A percentile compares a stretch with the other conserved stretches of the same genome.
Conservation (phyloP, 30 jellyfish, hydroid and myxozoan genomes). For the Calvadosia cruxmelitensis region DNA sequence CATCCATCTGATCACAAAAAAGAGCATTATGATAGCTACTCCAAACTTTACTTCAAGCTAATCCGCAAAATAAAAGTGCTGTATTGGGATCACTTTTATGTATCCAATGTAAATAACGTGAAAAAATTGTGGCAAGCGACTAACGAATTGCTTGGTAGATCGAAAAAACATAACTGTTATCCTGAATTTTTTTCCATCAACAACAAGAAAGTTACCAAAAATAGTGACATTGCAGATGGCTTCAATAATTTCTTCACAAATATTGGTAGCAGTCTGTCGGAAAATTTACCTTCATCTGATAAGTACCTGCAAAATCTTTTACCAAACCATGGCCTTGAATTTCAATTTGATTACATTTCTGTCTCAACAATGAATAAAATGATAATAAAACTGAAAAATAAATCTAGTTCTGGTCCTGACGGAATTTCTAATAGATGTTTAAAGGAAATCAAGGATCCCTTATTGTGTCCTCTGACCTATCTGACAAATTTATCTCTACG, state of each 20-base stretch:
- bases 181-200: neutral
- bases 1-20: too few relatives aligned
- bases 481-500: conserved; percentile 15
- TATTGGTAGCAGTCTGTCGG: too few relatives aligned
- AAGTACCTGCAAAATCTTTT: neutral
- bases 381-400: too few relatives aligned
- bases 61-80: neutral
- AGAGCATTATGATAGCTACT: neutral
- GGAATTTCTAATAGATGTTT: conserved; percentile 4
- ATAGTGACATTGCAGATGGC: too few relatives aligned
- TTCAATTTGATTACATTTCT: neutral
- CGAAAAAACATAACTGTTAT: neutral
- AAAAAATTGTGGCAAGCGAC: too few relatives aligned
- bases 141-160: neutral
- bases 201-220: neutral
- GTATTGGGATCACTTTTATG: neutral
- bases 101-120: too few relatives aligned
- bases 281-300: too few relatives aligned
- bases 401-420: too few relatives aligned
- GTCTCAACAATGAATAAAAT: too few relatives aligned
- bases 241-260: too few relatives aligned
- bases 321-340: neutral
- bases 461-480: conserved; percentile 10
- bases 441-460: conserved; percentile 5
- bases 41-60: neutral